A percentile compares a stretch with the other conserved stretches of the same genome.
phyloP scores from a whole-genome alignment of 2,888 invertebrate genomes.

The Bombyx huttoni region DNA sequence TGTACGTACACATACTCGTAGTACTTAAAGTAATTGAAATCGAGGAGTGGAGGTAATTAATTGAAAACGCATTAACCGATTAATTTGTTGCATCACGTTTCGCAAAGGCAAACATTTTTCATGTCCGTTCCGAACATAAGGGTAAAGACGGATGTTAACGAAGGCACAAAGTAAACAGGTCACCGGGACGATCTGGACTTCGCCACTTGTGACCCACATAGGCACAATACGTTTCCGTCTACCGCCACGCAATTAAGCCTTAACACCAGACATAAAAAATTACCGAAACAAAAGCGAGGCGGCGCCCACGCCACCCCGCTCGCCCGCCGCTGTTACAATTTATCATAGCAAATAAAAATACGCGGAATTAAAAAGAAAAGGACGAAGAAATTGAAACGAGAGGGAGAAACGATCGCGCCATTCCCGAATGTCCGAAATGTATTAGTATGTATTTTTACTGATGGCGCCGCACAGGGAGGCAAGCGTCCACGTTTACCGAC shows the following conservation, averaged over 20 bases:
- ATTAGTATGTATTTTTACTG: constrained; percentile 46
- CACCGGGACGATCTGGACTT: constrained; percentile 32
- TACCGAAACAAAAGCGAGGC: constrained; percentile 66
- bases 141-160: constrained; percentile 6
- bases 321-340: constrained; percentile 58
- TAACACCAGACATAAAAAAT: constrained; percentile 68
- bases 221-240: constrained; percentile 59
- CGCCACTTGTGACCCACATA: constrained; percentile 55
- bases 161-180: constrained; percentile 45
- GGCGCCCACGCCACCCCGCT: constrained; percentile 22
- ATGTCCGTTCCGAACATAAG: background rate
- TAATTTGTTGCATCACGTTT: background rate
- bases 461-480: constrained; percentile 25
- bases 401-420: constrained; percentile 40
- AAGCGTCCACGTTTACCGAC: constrained; percentile 28
- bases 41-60: too few relatives aligned
- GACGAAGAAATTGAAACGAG: constrained; percentile 56
- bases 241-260: constrained; percentile 64
- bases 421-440: constrained; percentile 48
- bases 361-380: constrained; percentile 68
- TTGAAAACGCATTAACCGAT: too few relatives aligned
- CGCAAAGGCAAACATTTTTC: background rate
- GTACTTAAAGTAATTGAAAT: too few relatives aligned
- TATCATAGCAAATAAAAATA: constrained; percentile 73
- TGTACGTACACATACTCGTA: too few relatives aligned